A percentile compares a stretch with the other conserved stretches of the same genome.
phyloP scores from a whole-genome alignment of 2,888 invertebrate species.

The Drosophila falleni region DNA sequence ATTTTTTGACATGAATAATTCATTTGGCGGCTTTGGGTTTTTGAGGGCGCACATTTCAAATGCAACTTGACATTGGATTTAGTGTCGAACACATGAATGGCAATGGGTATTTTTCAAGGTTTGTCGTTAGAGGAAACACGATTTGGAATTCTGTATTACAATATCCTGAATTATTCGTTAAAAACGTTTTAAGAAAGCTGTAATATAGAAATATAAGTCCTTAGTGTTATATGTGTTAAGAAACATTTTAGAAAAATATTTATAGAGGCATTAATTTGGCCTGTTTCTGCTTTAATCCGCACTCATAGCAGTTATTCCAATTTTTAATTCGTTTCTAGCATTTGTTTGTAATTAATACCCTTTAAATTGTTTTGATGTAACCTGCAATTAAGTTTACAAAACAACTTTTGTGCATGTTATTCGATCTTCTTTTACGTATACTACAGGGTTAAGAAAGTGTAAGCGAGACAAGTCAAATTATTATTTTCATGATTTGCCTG shows the following conservation, averaged over 20 bases:
- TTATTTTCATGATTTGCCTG: background rate
- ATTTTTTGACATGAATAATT: conserved; percentile 63
- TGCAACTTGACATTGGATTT: conserved; percentile 74
- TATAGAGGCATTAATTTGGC: no score
- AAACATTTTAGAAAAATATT: no score
- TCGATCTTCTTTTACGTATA: background rate
- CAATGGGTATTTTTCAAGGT: conserved; percentile 47
- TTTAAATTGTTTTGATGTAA: no score
- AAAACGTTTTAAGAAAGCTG: background rate
- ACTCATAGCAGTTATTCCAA: no score
- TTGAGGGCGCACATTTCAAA: conserved; percentile 48
- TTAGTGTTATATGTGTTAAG: background rate
- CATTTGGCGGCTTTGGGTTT: conserved; percentile 61
- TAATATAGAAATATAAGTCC: background rate
- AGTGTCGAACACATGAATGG: conserved; percentile 34
- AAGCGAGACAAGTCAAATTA: background rate
- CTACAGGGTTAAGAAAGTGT: background rate
- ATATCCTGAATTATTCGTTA: conserved; percentile 48
- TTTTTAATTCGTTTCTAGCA: no score
- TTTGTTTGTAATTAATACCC: no score
- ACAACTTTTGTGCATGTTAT: no score
- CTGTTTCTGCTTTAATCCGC: no score
- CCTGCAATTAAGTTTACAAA: no score
- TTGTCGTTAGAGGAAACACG: conserved; percentile 23
- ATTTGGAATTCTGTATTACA: conserved; percentile 23